Base-by-base conservation (phyloP, 2,113 vertebrate species). In the Coryphaenoides rupestris region DNA sequence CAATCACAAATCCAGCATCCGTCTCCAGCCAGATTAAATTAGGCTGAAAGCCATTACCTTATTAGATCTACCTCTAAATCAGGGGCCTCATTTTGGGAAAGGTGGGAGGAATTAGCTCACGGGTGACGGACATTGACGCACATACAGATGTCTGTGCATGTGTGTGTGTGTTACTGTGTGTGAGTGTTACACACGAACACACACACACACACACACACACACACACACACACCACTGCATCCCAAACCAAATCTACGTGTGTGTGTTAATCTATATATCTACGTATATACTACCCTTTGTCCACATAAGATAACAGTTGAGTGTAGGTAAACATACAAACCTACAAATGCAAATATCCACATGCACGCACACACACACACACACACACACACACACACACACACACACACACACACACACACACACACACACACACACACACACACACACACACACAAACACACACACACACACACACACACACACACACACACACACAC, bases 21-120 rank as follows among this genome's bases (percentile, higher is more conserved):
- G 68, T 82, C 84, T 87, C 81, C 79, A 83, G 76, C 73, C 82
- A 78, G 84, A 88, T 87, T 86, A 81, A 85, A 88, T 88, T 88
- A 88, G 83, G 72, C 33, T 79, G 78, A 79, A 79, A 86, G 83
- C 80, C 81, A 89, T 87, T 86, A 86, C 40, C 40, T 84, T 86
- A 87, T 89, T 87, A 79, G 85, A 90, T 90, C 82, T 40, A 40
- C 69, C 69, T 81, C 74, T 56, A 63, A 79, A 82, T 82, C 70
- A 77, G 76, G 57, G 5, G 5, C 70, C 76, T 80, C 62, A 6
- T 65, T 82, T 69, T 55, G 73, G 59, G 74, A 19, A 28, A 21
- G n/a, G 33, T 40, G 33, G 33, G 9, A 70, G 67, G 69, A 74
- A 75, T 84, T 84, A 80, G 76, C 75, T 78, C 76, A 68, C 63